phyloP scores from a whole-genome alignment of 2,888 invertebrate species.

The Idaea dimidiata region DNA sequence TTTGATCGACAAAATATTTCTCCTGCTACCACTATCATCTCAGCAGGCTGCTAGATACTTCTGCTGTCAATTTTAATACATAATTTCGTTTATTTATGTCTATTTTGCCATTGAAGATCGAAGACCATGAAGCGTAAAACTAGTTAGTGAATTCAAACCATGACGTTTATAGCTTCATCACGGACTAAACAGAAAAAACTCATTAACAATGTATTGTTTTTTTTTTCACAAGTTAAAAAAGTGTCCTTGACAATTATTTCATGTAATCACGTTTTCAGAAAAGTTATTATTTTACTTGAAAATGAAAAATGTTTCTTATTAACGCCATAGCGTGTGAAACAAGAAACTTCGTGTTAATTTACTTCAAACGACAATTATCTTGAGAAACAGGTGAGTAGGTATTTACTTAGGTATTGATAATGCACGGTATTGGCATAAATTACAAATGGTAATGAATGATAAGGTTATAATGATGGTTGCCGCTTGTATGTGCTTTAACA shows the following conservation, averaged over 20 bases:
- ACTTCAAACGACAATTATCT: conserved; percentile 15
- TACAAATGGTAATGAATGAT: not conserved
- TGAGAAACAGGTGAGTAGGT: conserved; percentile 8
- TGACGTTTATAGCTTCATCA: conserved; percentile 23
- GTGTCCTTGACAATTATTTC: not conserved
- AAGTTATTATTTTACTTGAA: not conserved
- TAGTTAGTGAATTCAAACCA: conserved; percentile 28
- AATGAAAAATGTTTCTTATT: not conserved
- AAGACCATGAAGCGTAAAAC: conserved; percentile 42
- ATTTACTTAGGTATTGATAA: not conserved
- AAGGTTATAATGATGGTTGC: not conserved
- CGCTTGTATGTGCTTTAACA: not conserved
- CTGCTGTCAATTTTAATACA: conserved; percentile 4
- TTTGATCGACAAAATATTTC: too few relatives aligned
- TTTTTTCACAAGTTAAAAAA: not conserved
- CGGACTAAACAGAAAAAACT: not conserved
- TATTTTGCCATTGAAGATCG: conserved; percentile 13
- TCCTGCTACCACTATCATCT: not conserved
- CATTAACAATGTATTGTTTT: not conserved
- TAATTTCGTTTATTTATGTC: conserved; percentile 7
- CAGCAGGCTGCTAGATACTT: too few relatives aligned
- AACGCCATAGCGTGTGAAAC: not conserved
- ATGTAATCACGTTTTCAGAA: not conserved
- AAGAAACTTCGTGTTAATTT: conserved; percentile 16
- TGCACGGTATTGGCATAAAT: not conserved